phyloP scores from a whole-genome alignment of 2,113 vertebrate species.

The Amazona guildingii region DNA sequence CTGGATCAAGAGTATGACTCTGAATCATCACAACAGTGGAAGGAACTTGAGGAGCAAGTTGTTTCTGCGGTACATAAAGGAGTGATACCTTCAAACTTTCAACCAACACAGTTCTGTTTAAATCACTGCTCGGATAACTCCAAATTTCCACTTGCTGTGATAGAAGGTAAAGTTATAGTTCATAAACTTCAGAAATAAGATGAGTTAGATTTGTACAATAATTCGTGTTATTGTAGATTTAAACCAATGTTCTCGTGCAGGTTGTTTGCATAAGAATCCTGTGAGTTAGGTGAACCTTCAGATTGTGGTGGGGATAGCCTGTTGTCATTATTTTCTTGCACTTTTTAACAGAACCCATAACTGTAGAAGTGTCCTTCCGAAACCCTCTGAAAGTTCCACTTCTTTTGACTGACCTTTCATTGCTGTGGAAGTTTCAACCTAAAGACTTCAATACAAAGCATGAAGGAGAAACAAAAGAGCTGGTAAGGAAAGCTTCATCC shows the following conservation, averaged over 20 bases:
- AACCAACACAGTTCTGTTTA: constrained; percentile 91
- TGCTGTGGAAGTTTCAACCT: constrained; percentile 91
- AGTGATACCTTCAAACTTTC: constrained; percentile 80
- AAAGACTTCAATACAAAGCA: constrained; percentile 72
- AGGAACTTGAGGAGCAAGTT: constrained; percentile 90
- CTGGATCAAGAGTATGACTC: constrained; percentile 95
- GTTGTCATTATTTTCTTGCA: neutral
- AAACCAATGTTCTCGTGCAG: neutral
- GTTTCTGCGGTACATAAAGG: constrained; percentile 86
- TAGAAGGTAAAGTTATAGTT: constrained; percentile 81
- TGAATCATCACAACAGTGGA: constrained; percentile 90
- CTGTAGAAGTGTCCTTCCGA: constrained; percentile 91
- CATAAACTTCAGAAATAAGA: neutral
- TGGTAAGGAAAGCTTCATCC: constrained; percentile 70
- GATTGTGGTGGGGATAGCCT: neutral
- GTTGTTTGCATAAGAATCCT: neutral
- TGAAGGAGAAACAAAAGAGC: constrained; percentile 71
- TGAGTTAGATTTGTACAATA: neutral
- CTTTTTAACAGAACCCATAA: constrained; percentile 85
- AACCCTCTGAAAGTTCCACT: constrained; percentile 94
- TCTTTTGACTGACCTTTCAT: constrained; percentile 85
- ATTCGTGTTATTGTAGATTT: neutral
- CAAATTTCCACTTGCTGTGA: constrained; percentile 86
- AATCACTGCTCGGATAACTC: constrained; percentile 92
- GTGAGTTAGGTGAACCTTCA: neutral